Conservation (phyloP, 2,888 invertebrate species). For the Eueremaeus valkanovi region DNA sequence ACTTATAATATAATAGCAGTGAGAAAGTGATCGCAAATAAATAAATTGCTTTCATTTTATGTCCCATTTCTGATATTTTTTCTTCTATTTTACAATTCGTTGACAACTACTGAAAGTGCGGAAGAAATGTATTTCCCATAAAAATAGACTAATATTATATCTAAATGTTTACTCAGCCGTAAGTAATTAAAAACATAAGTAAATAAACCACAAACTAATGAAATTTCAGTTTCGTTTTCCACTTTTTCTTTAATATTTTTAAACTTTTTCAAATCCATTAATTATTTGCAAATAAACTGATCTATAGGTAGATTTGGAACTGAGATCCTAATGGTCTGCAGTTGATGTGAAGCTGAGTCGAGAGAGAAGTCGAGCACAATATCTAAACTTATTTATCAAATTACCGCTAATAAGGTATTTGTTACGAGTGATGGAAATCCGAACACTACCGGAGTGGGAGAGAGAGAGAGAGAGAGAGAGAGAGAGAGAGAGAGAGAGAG, state of each 20-base stretch:
- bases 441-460: not conserved
- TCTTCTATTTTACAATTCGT: constrained; percentile 13
- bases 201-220: not conserved
- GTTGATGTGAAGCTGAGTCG: too few relatives aligned
- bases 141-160: not conserved
- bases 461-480: constrained; percentile 3
- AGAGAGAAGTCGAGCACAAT: not conserved
- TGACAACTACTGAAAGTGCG: not conserved
- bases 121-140: not conserved
- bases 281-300: not conserved
- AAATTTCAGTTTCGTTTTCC: not conserved
- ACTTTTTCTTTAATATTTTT: too few relatives aligned
- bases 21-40: constrained; percentile 22
- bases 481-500: constrained; percentile 31
- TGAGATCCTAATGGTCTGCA: too few relatives aligned
- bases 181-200: not conserved
- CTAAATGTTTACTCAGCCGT: constrained; percentile 7
- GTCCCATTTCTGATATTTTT: not conserved
- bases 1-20: not conserved
- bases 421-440: constrained; percentile 22
- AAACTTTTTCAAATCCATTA: too few relatives aligned
- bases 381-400: not conserved
- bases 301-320: not conserved
- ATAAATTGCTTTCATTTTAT: constrained; percentile 22
- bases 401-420: constrained; percentile 32